A percentile compares a stretch with the other conserved stretches of the same genome.
Conservation (phyloP, 2,797 vertebrate species). For the Rhincodon typus region DNA sequence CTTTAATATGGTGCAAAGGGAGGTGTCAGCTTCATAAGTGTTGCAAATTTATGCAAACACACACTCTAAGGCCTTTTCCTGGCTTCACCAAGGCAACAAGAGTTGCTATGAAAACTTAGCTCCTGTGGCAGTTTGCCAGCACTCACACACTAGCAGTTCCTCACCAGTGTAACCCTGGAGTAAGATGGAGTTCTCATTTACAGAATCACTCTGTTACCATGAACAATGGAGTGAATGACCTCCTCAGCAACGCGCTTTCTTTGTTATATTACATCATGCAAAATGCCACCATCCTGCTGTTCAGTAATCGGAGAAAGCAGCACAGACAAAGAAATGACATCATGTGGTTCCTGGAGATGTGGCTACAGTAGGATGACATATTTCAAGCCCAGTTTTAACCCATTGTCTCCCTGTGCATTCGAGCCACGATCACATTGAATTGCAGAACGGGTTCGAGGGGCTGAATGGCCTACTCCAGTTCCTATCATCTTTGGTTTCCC, state of each 20-base stretch:
- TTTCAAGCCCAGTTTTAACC: not conserved
- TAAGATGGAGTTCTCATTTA: not conserved
- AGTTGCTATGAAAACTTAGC: not conserved
- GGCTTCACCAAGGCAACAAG: not conserved
- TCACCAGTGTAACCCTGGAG: not conserved
- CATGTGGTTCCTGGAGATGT: not conserved
- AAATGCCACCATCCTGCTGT: not conserved
- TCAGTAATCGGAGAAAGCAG: not conserved
- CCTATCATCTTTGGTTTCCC: not conserved
- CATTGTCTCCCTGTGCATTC: not conserved
- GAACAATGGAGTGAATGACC: not conserved
- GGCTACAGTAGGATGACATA: not conserved
- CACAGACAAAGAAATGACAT: not conserved
- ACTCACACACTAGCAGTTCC: not conserved
- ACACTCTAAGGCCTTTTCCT: not conserved
- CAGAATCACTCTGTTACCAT: not conserved
- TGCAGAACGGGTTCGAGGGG: too few relatives aligned
- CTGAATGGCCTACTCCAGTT: too few relatives aligned
- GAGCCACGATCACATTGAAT: too few relatives aligned
- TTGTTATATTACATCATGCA: not conserved
- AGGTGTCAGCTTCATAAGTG: not conserved
- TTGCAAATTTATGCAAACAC: constrained; percentile 27
- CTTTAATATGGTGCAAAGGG: not conserved
- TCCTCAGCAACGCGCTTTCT: not conserved
- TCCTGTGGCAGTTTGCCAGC: not conserved